Conservation (phyloP, 1,140 invertebrate species). For the Pissodes strobi region DNA sequence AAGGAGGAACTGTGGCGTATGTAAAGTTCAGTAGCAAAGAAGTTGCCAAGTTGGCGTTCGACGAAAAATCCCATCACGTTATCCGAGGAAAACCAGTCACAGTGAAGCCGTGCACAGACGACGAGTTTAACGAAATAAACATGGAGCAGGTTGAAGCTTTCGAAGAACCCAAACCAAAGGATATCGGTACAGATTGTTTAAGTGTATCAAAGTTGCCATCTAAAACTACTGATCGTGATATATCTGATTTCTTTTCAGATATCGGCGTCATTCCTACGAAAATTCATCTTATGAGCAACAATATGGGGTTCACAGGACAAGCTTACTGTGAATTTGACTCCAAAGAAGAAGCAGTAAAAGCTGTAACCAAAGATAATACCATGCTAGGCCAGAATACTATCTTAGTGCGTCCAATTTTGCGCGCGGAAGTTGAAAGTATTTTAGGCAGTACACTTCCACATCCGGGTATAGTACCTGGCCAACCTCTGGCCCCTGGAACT, state of each 20-base stretch:
- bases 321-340: constrained; percentile 84
- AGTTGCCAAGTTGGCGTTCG: constrained; percentile 67
- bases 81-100: constrained; percentile 64
- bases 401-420: constrained; percentile 67
- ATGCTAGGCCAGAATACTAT: constrained; percentile 69
- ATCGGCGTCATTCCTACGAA: constrained; percentile 74
- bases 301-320: constrained; percentile 69
- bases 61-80: constrained; percentile 59
- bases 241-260: constrained; percentile 79
- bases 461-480: background rate
- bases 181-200: constrained; percentile 64
- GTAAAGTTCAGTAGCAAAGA: constrained; percentile 73
- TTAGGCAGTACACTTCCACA: constrained; percentile 30
- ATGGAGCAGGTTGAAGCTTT: constrained; percentile 45
- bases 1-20: constrained; percentile 65
- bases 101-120: constrained; percentile 60
- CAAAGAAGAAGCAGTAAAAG: constrained; percentile 69
- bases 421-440: constrained; percentile 59
- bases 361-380: constrained; percentile 71
- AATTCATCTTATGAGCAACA: constrained; percentile 78
- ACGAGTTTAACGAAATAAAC: constrained; percentile 59
- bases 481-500: constrained; percentile 11
- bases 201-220: constrained; percentile 76
- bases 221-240: constrained; percentile 73
- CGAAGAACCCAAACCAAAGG: constrained; percentile 27